Base-by-base conservation (phyloP, 1,140 invertebrate genomes). In the Drosophila sp. region DNA sequence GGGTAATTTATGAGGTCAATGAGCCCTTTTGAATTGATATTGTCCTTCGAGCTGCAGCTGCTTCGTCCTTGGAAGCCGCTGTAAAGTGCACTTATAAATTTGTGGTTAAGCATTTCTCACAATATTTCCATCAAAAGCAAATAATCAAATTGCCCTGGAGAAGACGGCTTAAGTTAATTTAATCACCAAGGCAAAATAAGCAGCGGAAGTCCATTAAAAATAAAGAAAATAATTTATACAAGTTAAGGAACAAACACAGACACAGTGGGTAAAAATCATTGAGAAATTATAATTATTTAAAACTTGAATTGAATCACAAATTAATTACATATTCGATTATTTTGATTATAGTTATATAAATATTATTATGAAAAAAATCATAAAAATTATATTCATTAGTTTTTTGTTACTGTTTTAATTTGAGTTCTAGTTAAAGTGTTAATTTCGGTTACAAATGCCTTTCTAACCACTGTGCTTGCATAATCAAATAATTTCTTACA, bases 1-100 rank as follows among this genome's bases (percentile, higher is more conserved):
- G 66, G 40, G 66, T 75, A 68, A 87, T 87, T 89, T 87, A 87
- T 87, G 84, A 80, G 84, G 76, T 87, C 84, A 89, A 72, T 80
- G 83, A 65, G 83, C 83, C 70, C 60, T 44, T 63, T 67, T 67
- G 40, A 40, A 50, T 50, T 50, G 25, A 50, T 50, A 50, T 50
- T 50, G 69, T 62, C 33, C 40, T 57, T 60, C 25, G 65, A 25
- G 72, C 56, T 58, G 56, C n/a, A 27, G 32, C 33, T 17, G 1
- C 29, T 17, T 38, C 30, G 17, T 4, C 3, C 35, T 38, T n/a
- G 10, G 5, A 5, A 27, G 23, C 44, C 44, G 25, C 23, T 25
- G 17, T 23, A 50, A 50, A 23, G 56, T 58, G 56, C 56, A 58
- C 8, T 35, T 32, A 58, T 35, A 25, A 4, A n/a, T 35, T 8